These are phyloP conservation scores for Vidua chalybeata DNA, from an alignment of 2,113 vertebrate genomes.

Conservation along the genomic window DNA sequence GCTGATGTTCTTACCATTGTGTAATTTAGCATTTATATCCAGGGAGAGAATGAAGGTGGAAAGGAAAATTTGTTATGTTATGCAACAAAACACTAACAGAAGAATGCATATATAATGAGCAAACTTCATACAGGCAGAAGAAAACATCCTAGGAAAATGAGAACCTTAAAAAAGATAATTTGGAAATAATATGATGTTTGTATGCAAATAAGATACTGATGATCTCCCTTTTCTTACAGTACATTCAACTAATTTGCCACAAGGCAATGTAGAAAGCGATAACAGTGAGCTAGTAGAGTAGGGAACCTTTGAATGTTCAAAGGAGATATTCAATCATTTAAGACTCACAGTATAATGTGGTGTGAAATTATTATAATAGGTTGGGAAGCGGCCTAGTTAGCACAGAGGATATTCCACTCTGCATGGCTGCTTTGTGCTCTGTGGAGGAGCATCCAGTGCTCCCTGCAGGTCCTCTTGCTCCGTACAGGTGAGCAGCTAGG, in stretches of 20 bases:
- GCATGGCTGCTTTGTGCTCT: background rate
- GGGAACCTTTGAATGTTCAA: conserved; percentile 44
- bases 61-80: background rate
- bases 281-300: background rate
- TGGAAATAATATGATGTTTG: conserved; percentile 25
- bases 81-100: background rate
- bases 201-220: conserved; percentile 42
- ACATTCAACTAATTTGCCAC: conserved; percentile 28
- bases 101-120: background rate
- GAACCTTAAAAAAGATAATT: conserved; percentile 34
- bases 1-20: background rate
- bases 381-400: background rate
- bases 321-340: conserved; percentile 34
- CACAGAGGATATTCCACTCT: background rate
- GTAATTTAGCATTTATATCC: background rate
- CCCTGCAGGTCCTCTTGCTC: background rate
- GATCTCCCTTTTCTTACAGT: conserved; percentile 9
- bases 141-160: conserved; percentile 31
- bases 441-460: background rate
- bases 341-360: conserved; percentile 13
- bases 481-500: background rate
- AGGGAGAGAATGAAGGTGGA: background rate
- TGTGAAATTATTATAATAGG: background rate
- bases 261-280: background rate
- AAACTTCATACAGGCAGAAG: background rate